Conservation (phyloP, 2,113 vertebrate genomes). For the Syngnathus typhle region DNA sequence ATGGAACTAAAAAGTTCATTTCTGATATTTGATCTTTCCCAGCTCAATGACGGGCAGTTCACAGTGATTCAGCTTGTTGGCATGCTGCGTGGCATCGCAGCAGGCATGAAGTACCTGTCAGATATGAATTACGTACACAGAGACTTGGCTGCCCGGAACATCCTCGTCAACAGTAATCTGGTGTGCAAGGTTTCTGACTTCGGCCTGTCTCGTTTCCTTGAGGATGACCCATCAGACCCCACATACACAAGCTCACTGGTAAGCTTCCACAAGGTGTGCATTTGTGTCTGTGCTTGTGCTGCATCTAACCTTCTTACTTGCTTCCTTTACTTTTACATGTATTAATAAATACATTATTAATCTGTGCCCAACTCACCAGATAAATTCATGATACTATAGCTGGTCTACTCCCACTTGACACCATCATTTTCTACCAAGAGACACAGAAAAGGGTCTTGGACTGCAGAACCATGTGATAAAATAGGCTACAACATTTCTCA, state of each 20-base stretch:
- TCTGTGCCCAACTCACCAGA: constrained; percentile 2
- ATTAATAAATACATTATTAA: background rate
- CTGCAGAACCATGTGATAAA: background rate
- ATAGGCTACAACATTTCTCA: background rate
- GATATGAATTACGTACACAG: constrained; percentile 98
- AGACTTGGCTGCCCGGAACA: constrained; percentile 92
- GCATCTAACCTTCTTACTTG: constrained; percentile 20
- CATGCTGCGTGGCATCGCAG: constrained; percentile 91
- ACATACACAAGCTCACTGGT: constrained; percentile 97
- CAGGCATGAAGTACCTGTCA: constrained; percentile 94
- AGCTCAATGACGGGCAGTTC: constrained; percentile 96
- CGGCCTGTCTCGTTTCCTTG: constrained; percentile 89
- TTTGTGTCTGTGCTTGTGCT: constrained; percentile 15
- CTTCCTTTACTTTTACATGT: background rate
- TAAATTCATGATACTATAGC: background rate
- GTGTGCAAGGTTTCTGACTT: constrained; percentile 98
- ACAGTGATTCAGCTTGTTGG: constrained; percentile 96
- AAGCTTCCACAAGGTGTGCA: constrained; percentile 28
- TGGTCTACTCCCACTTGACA: constrained; percentile 4
- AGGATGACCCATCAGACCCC: constrained; percentile 87
- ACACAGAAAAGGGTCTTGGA: background rate
- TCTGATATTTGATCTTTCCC: constrained; percentile 26
- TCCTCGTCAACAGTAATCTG: constrained; percentile 95
- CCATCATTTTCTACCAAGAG: background rate
- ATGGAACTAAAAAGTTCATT: constrained; percentile 4